These are phyloP conservation scores for Conistra vaccinii DNA, from an alignment of 2,888 invertebrate species.

Conservation along the genomic window DNA sequence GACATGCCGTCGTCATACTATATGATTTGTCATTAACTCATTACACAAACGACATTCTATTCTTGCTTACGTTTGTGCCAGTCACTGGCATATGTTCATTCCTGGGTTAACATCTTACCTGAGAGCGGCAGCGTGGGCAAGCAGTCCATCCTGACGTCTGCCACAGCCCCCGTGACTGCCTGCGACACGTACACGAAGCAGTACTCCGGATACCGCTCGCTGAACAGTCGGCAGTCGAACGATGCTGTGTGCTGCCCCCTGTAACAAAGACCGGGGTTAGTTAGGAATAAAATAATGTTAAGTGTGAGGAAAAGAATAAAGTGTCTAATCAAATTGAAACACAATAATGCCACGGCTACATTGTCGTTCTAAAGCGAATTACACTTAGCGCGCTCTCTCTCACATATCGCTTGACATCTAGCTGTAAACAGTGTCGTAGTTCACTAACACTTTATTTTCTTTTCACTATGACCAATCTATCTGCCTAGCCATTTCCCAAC, in stretches of 20 bases:
- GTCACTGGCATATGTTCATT: neutral
- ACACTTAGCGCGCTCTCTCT: too few species aligned
- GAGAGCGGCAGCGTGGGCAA: conserved; percentile 95
- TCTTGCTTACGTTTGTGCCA: neutral
- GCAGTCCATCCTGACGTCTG: conserved; percentile 96
- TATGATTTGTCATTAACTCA: too few species aligned
- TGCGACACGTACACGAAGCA: conserved; percentile 97
- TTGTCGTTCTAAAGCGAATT: too few species aligned
- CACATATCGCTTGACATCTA: too few species aligned
- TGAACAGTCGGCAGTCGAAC: conserved; percentile 96
- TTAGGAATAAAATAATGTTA: neutral
- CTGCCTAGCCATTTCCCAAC: too few species aligned
- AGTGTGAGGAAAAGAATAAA: neutral
- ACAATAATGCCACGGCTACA: too few species aligned
- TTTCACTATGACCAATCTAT: too few species aligned
- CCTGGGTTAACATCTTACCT: conserved; percentile 86
- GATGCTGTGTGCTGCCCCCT: conserved; percentile 94
- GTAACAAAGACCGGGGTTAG: conserved; percentile 6
- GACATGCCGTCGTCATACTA: neutral
- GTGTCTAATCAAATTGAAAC: too few species aligned
- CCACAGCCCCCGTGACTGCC: conserved; percentile 95
- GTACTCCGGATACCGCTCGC: conserved; percentile 95
- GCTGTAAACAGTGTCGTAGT: too few species aligned
- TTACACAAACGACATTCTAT: neutral
- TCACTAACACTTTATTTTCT: too few species aligned